phyloP scores from a whole-genome alignment of 2,797 vertebrate genomes.

The Cyclopterus lumpus region DNA sequence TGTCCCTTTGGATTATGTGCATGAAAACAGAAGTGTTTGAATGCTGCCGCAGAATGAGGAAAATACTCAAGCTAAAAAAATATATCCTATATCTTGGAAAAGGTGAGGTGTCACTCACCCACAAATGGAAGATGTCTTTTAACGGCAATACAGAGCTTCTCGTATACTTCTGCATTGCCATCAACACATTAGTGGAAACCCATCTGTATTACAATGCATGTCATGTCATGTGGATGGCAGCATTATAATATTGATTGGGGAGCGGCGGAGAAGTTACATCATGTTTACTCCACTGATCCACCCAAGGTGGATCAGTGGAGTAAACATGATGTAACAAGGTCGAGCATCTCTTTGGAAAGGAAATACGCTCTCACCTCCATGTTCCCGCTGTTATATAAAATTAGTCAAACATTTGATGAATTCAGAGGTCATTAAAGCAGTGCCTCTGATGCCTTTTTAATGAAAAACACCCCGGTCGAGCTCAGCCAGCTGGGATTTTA shows the following conservation, averaged over 20 bases:
- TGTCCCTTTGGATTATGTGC: background rate
- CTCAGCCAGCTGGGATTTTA: conserved; percentile 45
- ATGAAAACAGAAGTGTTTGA: conserved; percentile 27
- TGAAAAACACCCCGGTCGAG: conserved; percentile 60
- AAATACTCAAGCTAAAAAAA: background rate
- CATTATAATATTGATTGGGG: background rate
- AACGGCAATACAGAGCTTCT: background rate
- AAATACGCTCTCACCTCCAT: conserved; percentile 18
- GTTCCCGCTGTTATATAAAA: conserved; percentile 53
- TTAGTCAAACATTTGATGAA: conserved; percentile 65
- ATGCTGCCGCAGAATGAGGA: background rate
- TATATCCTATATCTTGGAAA: background rate
- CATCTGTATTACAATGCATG: conserved; percentile 1
- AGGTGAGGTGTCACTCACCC: conserved; percentile 5
- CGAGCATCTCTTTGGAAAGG: conserved; percentile 59
- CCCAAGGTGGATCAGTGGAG: no score
- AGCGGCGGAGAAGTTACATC: background rate
- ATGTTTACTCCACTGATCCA: conserved; percentile 19
- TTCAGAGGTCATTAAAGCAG: conserved; percentile 69
- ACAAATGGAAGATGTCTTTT: background rate
- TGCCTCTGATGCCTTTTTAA: conserved; percentile 69
- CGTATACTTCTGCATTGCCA: background rate
- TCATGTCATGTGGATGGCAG: background rate
- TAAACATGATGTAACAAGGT: no score
- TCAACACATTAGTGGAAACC: background rate